Evolutionary conservation across 2,797 vertebrate species (phyloP).

Genomic region (Falco cherrug): DNA sequence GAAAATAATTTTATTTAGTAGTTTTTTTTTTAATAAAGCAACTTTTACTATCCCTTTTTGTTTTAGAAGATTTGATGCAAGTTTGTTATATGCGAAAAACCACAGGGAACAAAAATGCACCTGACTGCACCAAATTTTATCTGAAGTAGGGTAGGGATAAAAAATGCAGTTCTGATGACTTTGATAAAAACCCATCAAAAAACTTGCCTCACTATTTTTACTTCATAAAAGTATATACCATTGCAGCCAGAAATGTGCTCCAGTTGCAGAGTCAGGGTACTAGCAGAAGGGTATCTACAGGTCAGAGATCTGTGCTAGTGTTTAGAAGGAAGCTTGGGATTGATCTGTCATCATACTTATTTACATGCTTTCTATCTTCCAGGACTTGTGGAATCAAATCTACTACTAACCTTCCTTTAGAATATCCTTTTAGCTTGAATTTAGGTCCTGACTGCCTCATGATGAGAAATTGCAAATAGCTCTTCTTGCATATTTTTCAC

Average conservation of each 20-base stretch:
- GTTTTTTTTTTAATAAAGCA: background rate
- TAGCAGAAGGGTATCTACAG: background rate
- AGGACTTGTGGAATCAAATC: background rate
- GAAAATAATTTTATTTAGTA: background rate
- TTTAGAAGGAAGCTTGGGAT: background rate
- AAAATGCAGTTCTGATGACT: background rate
- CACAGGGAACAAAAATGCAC: background rate
- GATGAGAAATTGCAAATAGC: background rate
- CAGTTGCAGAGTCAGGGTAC: background rate
- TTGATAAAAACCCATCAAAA: background rate
- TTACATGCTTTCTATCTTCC: background rate
- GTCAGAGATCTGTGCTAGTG: background rate
- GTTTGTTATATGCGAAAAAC: background rate
- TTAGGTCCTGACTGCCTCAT: background rate
- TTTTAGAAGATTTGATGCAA: background rate
- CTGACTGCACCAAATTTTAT: background rate
- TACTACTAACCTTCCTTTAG: background rate
- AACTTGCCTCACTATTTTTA: background rate
- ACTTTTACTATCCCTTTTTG: background rate
- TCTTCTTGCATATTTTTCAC: background rate
- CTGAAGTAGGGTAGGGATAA: background rate
- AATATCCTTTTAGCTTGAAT: background rate
- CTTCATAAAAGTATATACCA: background rate
- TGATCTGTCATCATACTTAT: background rate
- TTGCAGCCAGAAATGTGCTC: background rate